Percentiles rank a stretch among this genome's conserved stretches.
Conservation (phyloP, 2,113 vertebrate species). For the Morphnarchus princeps region DNA sequence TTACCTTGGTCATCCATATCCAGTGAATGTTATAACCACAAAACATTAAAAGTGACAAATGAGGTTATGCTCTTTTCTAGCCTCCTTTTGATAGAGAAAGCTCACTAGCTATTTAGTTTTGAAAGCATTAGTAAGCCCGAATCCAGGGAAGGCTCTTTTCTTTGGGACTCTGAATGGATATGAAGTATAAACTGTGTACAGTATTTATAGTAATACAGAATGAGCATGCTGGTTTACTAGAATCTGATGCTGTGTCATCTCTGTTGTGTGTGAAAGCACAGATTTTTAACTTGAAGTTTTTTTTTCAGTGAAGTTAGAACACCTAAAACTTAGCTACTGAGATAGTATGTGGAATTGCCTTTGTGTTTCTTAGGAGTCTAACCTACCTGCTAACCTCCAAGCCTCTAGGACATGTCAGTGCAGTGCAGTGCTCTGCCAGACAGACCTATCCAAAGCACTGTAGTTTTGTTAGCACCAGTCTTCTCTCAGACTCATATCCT, state of each 20-base stretch:
- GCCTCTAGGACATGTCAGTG: background rate
- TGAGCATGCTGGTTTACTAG: background rate
- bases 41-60: accelerated
- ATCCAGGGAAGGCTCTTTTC: background rate
- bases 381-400: background rate
- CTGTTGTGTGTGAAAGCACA: background rate
- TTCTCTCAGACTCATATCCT: background rate
- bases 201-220: background rate
- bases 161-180: background rate
- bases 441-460: background rate
- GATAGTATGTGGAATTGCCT: background rate
- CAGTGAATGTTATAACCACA: background rate
- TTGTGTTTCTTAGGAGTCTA: background rate
- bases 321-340: background rate
- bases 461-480: accelerated
- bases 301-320: background rate
- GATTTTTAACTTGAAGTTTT: background rate
- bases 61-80: background rate
- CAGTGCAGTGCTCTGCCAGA: background rate
- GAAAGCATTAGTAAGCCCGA: background rate
- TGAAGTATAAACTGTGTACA: background rate
- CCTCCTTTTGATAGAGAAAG: background rate
- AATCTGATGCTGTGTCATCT: background rate
- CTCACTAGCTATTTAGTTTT: background rate
- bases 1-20: background rate